A percentile compares a stretch with the other conserved stretches of the same genome.
Evolutionary conservation across 2,888 invertebrate species (phyloP).

Genomic region (Melangyna quadrimaculata): DNA sequence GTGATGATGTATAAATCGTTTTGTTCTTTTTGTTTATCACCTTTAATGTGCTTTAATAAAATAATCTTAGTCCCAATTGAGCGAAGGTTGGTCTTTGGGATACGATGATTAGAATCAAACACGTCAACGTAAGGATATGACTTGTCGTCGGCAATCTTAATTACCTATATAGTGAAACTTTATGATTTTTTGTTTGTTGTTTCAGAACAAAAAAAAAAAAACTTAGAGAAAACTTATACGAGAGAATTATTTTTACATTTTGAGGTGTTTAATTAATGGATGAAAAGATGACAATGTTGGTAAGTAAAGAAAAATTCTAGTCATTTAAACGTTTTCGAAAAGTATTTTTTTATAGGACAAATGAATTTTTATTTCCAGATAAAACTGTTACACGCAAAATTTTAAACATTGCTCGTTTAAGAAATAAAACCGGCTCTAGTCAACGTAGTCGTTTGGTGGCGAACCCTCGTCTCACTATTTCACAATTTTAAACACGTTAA

Average conservation of each 20-base stretch:
- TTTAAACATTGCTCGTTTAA: no score
- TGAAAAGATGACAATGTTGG: background rate
- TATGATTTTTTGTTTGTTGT: background rate
- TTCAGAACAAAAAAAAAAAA: background rate
- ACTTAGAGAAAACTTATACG: background rate
- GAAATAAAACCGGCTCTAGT: no score
- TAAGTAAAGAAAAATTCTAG: no score
- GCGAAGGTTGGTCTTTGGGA: background rate
- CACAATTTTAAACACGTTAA: no score
- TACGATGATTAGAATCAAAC: constrained; percentile 47
- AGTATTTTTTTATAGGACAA: no score
- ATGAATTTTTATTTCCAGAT: no score
- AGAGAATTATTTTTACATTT: background rate
- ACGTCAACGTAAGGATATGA: constrained; percentile 40
- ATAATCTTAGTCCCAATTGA: constrained; percentile 18
- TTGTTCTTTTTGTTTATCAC: constrained; percentile 40
- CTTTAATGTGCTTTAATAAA: constrained; percentile 19
- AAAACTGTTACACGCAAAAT: no score
- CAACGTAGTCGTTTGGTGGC: no score
- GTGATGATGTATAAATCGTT: constrained; percentile 10
- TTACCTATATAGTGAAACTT: constrained; percentile 7
- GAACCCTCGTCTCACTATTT: no score
- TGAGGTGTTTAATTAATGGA: background rate
- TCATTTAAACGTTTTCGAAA: no score
- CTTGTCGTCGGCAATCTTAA: constrained; percentile 28